Percentiles rank a stretch among this genome's conserved stretches.
Evolutionary conservation across 2,888 invertebrate species (phyloP).

Genomic region (Periphyllus acericola): DNA sequence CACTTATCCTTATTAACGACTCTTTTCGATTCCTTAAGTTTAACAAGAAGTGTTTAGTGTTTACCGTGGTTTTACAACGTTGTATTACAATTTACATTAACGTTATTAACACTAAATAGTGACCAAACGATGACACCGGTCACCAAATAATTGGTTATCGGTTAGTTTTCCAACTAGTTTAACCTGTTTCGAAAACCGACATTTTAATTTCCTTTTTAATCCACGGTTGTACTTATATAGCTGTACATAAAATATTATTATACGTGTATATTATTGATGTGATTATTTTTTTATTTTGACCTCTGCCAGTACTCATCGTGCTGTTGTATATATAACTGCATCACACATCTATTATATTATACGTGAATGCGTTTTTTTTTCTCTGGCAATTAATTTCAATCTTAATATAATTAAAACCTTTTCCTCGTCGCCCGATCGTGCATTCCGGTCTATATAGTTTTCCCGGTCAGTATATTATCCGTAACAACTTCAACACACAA

Average conservation of each 20-base stretch:
- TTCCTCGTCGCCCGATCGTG: not conserved
- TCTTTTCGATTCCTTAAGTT: not conserved
- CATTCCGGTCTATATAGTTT: not conserved
- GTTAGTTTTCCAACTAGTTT: constrained; percentile 9
- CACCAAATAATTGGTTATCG: not conserved
- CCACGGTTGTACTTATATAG: not conserved
- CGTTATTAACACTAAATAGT: not conserved
- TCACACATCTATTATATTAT: not conserved
- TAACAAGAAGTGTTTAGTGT: not conserved
- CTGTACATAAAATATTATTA: not conserved
- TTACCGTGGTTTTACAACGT: not conserved
- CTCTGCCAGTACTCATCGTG: not conserved
- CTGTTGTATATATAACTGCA: not conserved
- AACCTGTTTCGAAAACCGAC: constrained; percentile 14
- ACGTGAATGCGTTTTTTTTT: not conserved
- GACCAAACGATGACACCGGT: constrained; percentile 4
- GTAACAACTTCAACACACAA: not conserved
- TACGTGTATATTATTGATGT: not conserved
- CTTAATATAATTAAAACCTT: not conserved
- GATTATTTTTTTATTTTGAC: not conserved
- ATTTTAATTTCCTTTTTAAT: constrained; percentile 10
- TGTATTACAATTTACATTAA: not conserved
- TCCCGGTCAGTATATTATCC: not conserved
- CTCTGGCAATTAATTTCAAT: not conserved
- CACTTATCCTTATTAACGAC: not conserved